Evolutionary conservation across 1,140 invertebrate genomes (phyloP).

Genomic region (Cherax quadricarinatus): DNA sequence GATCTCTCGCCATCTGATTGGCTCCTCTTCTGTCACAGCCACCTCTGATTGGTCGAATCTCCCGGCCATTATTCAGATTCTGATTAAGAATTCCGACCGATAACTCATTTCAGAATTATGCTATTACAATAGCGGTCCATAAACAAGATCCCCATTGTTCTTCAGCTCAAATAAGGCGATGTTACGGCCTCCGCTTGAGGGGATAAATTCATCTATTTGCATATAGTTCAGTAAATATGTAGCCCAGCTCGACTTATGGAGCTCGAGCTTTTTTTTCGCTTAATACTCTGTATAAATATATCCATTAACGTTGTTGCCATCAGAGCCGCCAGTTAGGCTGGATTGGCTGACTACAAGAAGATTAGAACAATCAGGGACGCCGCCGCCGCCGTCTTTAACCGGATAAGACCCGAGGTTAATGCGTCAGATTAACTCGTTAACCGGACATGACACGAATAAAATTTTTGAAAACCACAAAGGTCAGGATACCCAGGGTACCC

Average conservation of each 20-base stretch:
- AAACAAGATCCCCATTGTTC: conserved; percentile 65
- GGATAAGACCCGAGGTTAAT: conserved; percentile 10
- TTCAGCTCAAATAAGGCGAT: conserved; percentile 63
- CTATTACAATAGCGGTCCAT: conserved; percentile 67
- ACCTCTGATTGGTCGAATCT: conserved; percentile 46
- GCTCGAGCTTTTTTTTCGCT: not conserved
- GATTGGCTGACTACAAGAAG: not conserved
- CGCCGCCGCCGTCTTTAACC: not conserved
- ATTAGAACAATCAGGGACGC: not conserved
- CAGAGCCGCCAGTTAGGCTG: not conserved
- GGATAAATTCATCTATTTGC: conserved; percentile 59
- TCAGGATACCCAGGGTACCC: not conserved
- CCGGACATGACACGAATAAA: conserved; percentile 9
- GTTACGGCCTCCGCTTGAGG: conserved; percentile 50
- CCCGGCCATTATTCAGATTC: conserved; percentile 55
- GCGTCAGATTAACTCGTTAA: conserved; percentile 34
- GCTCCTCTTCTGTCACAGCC: not conserved
- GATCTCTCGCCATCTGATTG: conserved; percentile 39
- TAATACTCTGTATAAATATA: conserved; percentile 11
- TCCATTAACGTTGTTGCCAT: not conserved
- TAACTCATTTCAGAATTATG: conserved; percentile 70
- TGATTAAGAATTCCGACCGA: conserved; percentile 67
- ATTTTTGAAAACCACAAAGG: not conserved
- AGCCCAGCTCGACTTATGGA: not conserved
- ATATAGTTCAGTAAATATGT: conserved; percentile 53